Conservation (phyloP, 2,113 vertebrate species). For the Nycticebus coucang region DNA sequence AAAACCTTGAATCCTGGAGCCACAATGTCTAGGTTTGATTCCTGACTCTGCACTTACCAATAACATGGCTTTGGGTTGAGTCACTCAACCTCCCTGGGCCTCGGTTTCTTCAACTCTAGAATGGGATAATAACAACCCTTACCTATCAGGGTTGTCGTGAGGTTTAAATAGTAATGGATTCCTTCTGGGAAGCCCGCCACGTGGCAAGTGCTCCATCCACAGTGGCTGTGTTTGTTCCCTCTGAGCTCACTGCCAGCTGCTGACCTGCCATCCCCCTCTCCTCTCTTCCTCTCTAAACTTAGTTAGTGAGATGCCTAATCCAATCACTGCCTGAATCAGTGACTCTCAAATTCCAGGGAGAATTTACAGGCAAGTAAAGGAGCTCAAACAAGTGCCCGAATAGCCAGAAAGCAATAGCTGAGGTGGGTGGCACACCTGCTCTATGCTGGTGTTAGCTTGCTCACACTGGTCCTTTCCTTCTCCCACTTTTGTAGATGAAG, state of each 20-base stretch:
- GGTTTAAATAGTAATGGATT: background rate
- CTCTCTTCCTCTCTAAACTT: background rate
- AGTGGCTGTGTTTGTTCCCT: background rate
- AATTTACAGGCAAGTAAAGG: background rate
- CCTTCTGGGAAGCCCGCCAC: background rate
- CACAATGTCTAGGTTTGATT: background rate
- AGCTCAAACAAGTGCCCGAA: background rate
- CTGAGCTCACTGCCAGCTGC: background rate
- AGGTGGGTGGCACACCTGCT: background rate
- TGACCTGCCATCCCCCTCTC: background rate
- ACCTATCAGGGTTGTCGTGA: background rate
- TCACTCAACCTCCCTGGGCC: background rate
- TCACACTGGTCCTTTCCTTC: too few relatives aligned
- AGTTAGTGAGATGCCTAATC: conserved; percentile 7
- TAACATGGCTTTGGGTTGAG: background rate
- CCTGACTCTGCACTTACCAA: background rate
- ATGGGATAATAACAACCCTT: background rate
- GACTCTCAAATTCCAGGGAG: background rate
- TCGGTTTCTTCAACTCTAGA: conserved; percentile 20
- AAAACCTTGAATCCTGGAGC: background rate
- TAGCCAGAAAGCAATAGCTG: background rate
- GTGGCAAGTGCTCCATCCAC: background rate
- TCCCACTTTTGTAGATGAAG: background rate
- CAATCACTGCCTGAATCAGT: background rate
- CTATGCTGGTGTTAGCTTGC: background rate